phyloP scores from a whole-genome alignment of 2,888 invertebrate genomes.

The Patella depressa region DNA sequence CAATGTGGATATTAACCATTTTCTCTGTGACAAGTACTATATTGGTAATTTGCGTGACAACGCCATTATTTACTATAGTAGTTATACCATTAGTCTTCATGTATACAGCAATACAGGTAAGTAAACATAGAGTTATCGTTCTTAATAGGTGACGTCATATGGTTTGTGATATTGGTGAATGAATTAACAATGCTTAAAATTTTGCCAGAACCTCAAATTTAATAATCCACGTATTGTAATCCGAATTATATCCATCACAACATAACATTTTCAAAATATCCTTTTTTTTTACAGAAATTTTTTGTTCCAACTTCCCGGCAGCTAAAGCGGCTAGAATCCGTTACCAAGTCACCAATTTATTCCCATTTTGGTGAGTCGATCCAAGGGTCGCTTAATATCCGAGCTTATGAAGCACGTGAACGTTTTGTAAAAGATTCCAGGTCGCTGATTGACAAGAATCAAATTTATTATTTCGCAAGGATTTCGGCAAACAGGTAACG shows the following conservation, averaged over 20 bases:
- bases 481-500: constrained; percentile 43
- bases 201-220: background rate
- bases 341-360: constrained; percentile 62
- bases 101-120: constrained; percentile 67
- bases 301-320: constrained; percentile 72
- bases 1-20: constrained; percentile 39
- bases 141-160: too few relatives aligned
- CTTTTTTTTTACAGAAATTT: constrained; percentile 51
- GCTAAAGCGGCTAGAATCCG: constrained; percentile 63
- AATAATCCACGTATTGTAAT: background rate
- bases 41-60: constrained; percentile 61
- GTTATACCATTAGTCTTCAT: constrained; percentile 60
- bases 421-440: constrained; percentile 49
- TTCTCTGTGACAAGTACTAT: constrained; percentile 61
- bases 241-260: background rate
- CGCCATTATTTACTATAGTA: constrained; percentile 55
- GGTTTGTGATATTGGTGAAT: too few relatives aligned
- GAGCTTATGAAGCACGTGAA: constrained; percentile 52
- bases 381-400: constrained; percentile 72
- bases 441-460: constrained; percentile 70
- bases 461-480: constrained; percentile 77
- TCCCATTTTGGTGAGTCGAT: constrained; percentile 65
- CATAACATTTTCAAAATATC: background rate
- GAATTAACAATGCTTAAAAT: too few relatives aligned
- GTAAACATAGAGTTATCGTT: background rate